Evolutionary conservation across 2,113 vertebrate genomes (phyloP).

Genomic region (Paedocypris sp.): DNA sequence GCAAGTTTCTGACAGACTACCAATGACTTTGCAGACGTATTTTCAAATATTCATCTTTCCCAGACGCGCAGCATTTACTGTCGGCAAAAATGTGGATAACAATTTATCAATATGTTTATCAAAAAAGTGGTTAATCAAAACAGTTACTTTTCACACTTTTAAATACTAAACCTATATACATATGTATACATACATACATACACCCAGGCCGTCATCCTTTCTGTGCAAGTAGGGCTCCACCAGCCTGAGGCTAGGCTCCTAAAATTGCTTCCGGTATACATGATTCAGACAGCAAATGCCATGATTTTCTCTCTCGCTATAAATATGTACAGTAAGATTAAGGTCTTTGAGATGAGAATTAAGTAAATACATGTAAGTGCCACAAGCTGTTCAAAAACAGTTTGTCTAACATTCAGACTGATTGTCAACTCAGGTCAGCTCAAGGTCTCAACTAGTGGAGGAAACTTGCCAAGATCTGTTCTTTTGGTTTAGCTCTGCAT

Average conservation of each 20-base stretch:
- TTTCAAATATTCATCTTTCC: too few species aligned
- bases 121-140: too few species aligned
- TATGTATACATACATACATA: too few species aligned
- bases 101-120: too few species aligned
- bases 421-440: neutral
- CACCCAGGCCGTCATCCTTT: too few species aligned
- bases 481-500: neutral
- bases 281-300: slow-evolving; percentile 7
- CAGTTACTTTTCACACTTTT: too few species aligned
- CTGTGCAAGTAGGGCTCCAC: neutral
- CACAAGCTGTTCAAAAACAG: neutral
- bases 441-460: neutral
- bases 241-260: neutral
- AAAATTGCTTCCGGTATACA: neutral
- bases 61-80: too few species aligned
- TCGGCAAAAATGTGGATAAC: too few species aligned
- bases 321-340: neutral
- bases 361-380: neutral
- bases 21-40: too few species aligned
- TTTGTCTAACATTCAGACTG: neutral
- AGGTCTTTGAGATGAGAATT: neutral
- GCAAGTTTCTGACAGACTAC: too few species aligned
- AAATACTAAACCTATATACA: too few species aligned
- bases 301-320: neutral
- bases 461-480: neutral